Percentiles rank a stretch among this genome's conserved stretches.
phyloP scores from a whole-genome alignment of 2,113 vertebrate genomes.

The Notiomystis cincta region DNA sequence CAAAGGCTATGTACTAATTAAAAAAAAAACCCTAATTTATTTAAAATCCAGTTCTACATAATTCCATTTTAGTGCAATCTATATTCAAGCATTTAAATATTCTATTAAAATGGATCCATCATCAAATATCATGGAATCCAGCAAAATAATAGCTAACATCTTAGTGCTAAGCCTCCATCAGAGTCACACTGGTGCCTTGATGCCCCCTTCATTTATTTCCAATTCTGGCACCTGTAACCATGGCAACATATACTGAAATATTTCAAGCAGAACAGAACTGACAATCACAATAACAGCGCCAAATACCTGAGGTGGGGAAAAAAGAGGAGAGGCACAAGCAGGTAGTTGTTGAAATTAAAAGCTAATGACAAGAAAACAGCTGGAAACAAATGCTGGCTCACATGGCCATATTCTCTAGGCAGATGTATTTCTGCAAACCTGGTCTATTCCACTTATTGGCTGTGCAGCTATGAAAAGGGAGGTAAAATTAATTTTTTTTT shows the following conservation, averaged over 20 bases:
- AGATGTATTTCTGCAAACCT: slow-evolving; percentile 6
- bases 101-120: slow-evolving; percentile 68
- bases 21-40: slow-evolving; percentile 29
- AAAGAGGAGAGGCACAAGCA: slow-evolving; percentile 58
- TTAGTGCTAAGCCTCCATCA: slow-evolving; percentile 67
- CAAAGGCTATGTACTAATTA: not conserved
- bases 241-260: slow-evolving; percentile 75
- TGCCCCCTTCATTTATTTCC: slow-evolving; percentile 74
- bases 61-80: slow-evolving; percentile 53
- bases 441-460: slow-evolving; percentile 12
- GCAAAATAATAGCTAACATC: slow-evolving; percentile 71
- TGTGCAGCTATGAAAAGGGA: not conserved
- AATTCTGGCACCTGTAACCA: slow-evolving; percentile 74
- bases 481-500: slow-evolving; percentile 27
- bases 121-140: slow-evolving; percentile 64
- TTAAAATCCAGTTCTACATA: slow-evolving; percentile 51
- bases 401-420: not conserved
- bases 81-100: slow-evolving; percentile 67
- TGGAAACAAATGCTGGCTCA: slow-evolving; percentile 64
- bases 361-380: slow-evolving; percentile 76
- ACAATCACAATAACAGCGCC: slow-evolving; percentile 71
- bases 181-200: slow-evolving; percentile 61
- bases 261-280: slow-evolving; percentile 79
- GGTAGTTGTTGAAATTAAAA: slow-evolving; percentile 78
- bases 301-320: slow-evolving; percentile 69